These are phyloP conservation scores for Crotalus viridis DNA, from an alignment of 2,113 vertebrate genomes.

Conservation along the genomic window DNA sequence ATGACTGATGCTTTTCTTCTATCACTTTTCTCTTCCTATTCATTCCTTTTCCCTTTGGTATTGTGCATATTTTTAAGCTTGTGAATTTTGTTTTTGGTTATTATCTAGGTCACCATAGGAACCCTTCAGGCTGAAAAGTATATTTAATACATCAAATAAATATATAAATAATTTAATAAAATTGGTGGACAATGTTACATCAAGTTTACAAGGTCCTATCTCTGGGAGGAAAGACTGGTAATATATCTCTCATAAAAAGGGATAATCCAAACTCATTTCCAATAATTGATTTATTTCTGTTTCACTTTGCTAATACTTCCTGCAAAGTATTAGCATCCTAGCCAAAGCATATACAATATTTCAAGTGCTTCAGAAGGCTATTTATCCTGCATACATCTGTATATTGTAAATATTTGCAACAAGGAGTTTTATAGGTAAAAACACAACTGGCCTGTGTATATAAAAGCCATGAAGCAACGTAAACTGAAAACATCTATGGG, in stretches of 20 bases:
- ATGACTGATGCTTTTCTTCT: not conserved
- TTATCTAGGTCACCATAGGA: not conserved
- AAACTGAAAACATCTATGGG: constrained; percentile 8
- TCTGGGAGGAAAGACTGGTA: not conserved
- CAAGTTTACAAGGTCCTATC: not conserved
- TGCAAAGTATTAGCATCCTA: constrained; percentile 8
- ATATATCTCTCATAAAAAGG: not conserved
- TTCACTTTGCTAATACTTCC: not conserved
- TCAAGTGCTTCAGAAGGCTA: constrained; percentile 26
- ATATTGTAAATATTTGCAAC: constrained; percentile 6
- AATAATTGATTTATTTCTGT: not conserved
- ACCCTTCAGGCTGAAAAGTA: not conserved
- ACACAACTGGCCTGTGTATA: constrained; percentile 28
- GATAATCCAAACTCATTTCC: too few relatives aligned
- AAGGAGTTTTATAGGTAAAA: constrained; percentile 37
- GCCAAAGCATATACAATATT: not conserved
- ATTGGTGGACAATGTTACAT: not conserved
- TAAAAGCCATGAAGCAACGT: not conserved
- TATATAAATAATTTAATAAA: not conserved
- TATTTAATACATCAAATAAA: not conserved
- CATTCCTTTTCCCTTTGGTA: not conserved
- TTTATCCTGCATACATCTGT: constrained; percentile 18
- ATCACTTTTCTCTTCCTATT: not conserved
- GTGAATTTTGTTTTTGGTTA: not conserved
- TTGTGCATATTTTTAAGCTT: not conserved